Evolutionary conservation across 2,113 vertebrate genomes (phyloP), one percentile per base, ranked within the genome.

Genomic region (Gadus macrocephalus): DNA sequence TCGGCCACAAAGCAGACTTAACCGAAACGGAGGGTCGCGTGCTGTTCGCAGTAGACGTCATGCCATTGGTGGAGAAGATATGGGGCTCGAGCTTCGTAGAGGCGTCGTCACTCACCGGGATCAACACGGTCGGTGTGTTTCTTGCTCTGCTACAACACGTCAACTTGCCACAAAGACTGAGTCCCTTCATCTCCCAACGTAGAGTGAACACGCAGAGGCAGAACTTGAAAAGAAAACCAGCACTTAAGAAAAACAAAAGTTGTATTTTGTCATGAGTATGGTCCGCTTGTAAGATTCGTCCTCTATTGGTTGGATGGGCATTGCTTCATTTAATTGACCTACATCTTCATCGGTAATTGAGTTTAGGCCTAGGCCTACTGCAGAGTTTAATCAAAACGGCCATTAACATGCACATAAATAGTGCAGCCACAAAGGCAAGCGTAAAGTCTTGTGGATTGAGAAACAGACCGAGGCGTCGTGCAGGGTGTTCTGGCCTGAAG

Each of bases 41-140:
- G 12, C 64, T 81, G n/a, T 60, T 56, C 15, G 74, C 85, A 1
- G 62, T 66, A 0, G 72, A 87, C 0, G 78, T 78, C 67, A 88
- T 88, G 76, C 68, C 78, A 42, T 78, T 73, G 0, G 90, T 90
- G 64, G 88, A 89, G 72, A 74, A 78, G 0, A 82, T 88, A 59
- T 92, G 91, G 91, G 73, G 79, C 3, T 76, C 85, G 2, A 68
- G 82, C 74, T 88, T 89, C 62, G 82, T 93, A 69, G 87, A 90
- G 78, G 81, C 89, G 22, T 93, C 92, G 3, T 89, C 90, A 64
- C 86, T 85, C 76, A 83, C 70, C 6, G 83, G 89, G 31, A 81
- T 70, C 1, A 91, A 90, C 73, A 70, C 91, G 19, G 19, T 77
- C 0, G 80, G 69, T 0, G 85, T 91, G 22, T 91, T 90, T 69